Conservation (phyloP, 2,113 vertebrate species). For the Syngnathus typhle region DNA sequence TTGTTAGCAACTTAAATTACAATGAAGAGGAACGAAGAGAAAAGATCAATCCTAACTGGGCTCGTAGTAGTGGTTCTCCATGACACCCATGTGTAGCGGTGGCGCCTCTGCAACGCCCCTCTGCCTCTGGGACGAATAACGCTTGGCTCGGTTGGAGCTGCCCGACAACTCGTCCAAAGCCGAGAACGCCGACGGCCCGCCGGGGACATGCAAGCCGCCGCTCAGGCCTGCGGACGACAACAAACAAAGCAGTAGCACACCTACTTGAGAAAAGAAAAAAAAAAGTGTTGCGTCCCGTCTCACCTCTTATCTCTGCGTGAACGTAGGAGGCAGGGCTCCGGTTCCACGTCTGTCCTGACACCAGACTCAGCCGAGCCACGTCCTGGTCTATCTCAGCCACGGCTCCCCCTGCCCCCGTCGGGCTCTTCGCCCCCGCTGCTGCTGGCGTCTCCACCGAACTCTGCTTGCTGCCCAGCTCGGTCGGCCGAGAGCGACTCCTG, state of each 20-base stretch:
- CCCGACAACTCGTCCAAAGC: constrained; percentile 67
- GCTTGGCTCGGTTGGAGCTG: constrained; percentile 82
- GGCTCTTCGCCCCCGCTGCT: constrained; percentile 42
- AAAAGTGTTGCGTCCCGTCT: background rate
- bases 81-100: constrained; percentile 90
- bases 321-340: constrained; percentile 81
- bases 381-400: constrained; percentile 80
- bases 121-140: constrained; percentile 93
- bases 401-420: constrained; percentile 60
- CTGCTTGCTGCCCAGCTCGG: constrained; percentile 84
- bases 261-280: no score
- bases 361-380: constrained; percentile 80
- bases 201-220: constrained; percentile 41
- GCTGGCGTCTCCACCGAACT: constrained; percentile 68
- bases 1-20: background rate
- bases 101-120: constrained; percentile 81
- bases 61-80: constrained; percentile 97
- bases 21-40: background rate
- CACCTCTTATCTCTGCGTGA: constrained; percentile 83
- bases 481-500: constrained; percentile 84
- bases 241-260: no score
- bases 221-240: constrained; percentile 26
- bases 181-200: constrained; percentile 57
- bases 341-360: constrained; percentile 79
- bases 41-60: constrained; percentile 73